Conservation (phyloP, 2,888 invertebrate genomes). For the Suillia variegata region DNA sequence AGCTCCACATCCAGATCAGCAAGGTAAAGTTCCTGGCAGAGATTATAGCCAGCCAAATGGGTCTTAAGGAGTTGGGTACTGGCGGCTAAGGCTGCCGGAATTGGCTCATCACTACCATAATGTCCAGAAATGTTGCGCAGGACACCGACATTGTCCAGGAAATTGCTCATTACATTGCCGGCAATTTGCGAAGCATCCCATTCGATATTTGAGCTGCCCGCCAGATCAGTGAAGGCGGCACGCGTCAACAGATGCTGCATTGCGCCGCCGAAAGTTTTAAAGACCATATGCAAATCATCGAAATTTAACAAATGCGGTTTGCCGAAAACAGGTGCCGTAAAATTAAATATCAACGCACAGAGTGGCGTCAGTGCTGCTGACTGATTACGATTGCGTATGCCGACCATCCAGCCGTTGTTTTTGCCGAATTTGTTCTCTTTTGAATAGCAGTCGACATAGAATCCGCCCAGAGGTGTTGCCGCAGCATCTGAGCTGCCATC, state of each 20-base stretch:
- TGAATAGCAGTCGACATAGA: conserved; percentile 84
- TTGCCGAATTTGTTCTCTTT: conserved; percentile 70
- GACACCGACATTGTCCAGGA: conserved; percentile 72
- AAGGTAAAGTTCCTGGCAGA: conserved; percentile 82
- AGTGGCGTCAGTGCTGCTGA: conserved; percentile 72
- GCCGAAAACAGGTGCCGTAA: conserved; percentile 69
- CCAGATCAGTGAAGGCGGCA: conserved; percentile 80
- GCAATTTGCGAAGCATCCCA: conserved; percentile 91
- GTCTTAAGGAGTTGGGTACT: conserved; percentile 69
- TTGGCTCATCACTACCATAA: conserved; percentile 72
- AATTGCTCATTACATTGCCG: conserved; percentile 81
- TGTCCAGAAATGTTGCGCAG: conserved; percentile 74
- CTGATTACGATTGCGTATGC: conserved; percentile 75
- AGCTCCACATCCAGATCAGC: conserved; percentile 83
- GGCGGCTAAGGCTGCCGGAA: conserved; percentile 71
- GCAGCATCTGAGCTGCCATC: conserved; percentile 62
- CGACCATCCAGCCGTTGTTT: conserved; percentile 77
- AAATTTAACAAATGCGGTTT: conserved; percentile 76
- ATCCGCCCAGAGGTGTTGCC: conserved; percentile 72
- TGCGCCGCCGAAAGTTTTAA: conserved; percentile 85
- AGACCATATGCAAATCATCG: conserved; percentile 76
- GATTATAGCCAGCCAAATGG: conserved; percentile 78
- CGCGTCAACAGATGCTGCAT: conserved; percentile 85
- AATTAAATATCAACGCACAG: conserved; percentile 83
- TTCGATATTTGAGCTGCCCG: conserved; percentile 86